Evolutionary conservation across 1,140 invertebrate species (phyloP), one percentile per base, ranked within the genome.

Genomic region (Harpegnathos saltator): DNA sequence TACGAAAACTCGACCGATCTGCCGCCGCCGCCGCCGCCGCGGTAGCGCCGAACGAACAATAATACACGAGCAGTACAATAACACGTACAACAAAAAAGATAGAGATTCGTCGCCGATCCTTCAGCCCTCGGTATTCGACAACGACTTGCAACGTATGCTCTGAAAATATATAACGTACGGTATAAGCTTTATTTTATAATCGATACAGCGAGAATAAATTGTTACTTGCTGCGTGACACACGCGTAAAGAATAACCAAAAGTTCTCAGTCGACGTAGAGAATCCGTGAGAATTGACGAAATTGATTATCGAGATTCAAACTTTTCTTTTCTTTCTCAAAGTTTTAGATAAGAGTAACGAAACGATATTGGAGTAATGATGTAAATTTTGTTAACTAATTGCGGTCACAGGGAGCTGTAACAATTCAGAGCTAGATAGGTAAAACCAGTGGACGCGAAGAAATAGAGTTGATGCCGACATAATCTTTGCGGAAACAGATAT

Each of bases 1-100:
- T 65, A 89, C 89, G 91, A 90, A 90, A 90, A 90, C 89, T 91
- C 88, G 88, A 90, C 80, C 71, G 85, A 87, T 89, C 73, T 85
- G 62, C 83, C 84, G 81, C 86, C 77, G 89, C 84, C 85, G 73
- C 81, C 77, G n/a, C 29, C 5, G 29, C 29, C 22, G 58, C 83
- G 68, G 84, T 69, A 87, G 66, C 24, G 17, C 58, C 89, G 85
- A 89, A 89, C 78, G 83, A 84, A 82, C 50, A 65, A 87, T 82
- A 83, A 66, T 75, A 71, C 52, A 58, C 61, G 56, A 81, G 50
- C 54, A 85, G 50, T 61, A 85, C 12, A 48, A 56, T 4, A 26
- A 29, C 38, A 74, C 63, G 50, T 73, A 48, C 54, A 84, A 84
- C 19, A 65, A 78, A 26, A 59, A 44, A 69, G 59, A 66, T 26